Evolutionary conservation across 2,113 vertebrate genomes (phyloP).

Genomic region (Microcebus lehilahytsara): DNA sequence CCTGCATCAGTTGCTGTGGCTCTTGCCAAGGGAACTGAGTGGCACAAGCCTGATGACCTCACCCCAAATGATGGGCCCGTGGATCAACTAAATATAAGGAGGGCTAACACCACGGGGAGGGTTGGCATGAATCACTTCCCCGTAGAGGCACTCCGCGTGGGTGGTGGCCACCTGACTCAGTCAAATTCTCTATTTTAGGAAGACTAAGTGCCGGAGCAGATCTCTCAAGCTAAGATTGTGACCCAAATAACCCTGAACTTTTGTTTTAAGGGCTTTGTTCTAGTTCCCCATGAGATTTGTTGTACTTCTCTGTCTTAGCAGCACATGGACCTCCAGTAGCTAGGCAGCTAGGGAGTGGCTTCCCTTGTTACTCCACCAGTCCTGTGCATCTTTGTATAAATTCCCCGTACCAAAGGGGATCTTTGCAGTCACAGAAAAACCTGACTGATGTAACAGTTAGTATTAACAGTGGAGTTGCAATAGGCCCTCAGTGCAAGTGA

Average conservation of each 20-base stretch:
- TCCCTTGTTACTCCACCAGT: not conserved
- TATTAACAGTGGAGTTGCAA: not conserved
- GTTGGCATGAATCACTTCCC: not conserved
- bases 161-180: not conserved
- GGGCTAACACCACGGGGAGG: not conserved
- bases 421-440: not conserved
- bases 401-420: too few relatives aligned
- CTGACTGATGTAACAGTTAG: not conserved
- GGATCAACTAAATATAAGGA: not conserved
- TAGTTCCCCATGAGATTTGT: not conserved
- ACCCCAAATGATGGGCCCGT: not conserved
- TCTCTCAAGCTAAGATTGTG: not conserved
- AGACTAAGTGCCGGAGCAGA: not conserved
- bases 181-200: slow-evolving; percentile 42
- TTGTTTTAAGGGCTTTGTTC: not conserved
- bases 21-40: not conserved
- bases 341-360: not conserved
- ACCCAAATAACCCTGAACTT: not conserved
- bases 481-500: not conserved
- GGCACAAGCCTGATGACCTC: not conserved
- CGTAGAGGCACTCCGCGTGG: not conserved
- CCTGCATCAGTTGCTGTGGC: not conserved
- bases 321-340: not conserved
- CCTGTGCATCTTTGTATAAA: not conserved
- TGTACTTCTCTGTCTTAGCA: not conserved